Percentiles rank a stretch among this genome's conserved stretches.
Evolutionary conservation across 2,888 invertebrate species (phyloP).

Genomic region (Artemia sinica): DNA sequence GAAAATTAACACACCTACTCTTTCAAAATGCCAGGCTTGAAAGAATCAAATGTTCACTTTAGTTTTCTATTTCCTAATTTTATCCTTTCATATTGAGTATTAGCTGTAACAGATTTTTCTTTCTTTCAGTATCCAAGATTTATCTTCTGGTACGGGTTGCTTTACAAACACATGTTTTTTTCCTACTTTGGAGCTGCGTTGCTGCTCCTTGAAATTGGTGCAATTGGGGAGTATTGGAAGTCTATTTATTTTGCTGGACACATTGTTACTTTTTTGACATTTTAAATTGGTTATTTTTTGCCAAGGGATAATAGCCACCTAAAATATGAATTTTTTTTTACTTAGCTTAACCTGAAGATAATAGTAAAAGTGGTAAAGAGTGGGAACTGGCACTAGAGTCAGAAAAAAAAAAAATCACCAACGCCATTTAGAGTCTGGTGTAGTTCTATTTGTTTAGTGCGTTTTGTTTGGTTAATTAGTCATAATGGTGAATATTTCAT

Average conservation of each 20-base stretch:
- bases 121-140: not conserved
- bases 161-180: slow-evolving; percentile 4
- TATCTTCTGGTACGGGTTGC: not conserved
- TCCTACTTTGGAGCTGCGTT: slow-evolving; percentile 77
- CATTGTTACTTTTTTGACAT: slow-evolving; percentile 30
- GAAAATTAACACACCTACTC: too few species aligned
- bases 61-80: too few species aligned
- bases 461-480: too few species aligned
- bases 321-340: not conserved
- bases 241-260: slow-evolving; percentile 51
- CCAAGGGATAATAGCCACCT: not conserved
- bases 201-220: slow-evolving; percentile 51
- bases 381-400: not conserved
- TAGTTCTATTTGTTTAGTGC: too few species aligned
- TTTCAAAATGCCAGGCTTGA: too few species aligned
- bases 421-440: too few species aligned
- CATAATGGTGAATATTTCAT: too few species aligned
- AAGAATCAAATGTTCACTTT: too few species aligned
- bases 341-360: not conserved
- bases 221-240: slow-evolving; percentile 45
- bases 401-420: too few species aligned
- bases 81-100: too few species aligned
- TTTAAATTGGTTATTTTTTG: slow-evolving; percentile 14
- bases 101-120: not conserved
- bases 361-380: not conserved